These are phyloP conservation scores for Entomobrya multifasciata DNA, from an alignment of 2,888 invertebrate species.

Conservation along the genomic window DNA sequence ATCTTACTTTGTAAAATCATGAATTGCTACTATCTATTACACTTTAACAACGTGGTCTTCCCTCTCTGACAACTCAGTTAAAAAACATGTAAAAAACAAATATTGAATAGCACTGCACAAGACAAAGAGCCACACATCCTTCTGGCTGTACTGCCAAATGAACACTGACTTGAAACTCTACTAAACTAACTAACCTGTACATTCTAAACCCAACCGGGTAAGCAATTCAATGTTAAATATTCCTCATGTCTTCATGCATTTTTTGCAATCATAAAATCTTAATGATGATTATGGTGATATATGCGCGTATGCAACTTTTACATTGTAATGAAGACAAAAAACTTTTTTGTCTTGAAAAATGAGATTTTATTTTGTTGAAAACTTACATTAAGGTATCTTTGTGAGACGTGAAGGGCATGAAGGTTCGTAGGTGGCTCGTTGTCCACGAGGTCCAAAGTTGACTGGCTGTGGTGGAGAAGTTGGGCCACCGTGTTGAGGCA, in stretches of 20 bases:
- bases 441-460: constrained; percentile 77
- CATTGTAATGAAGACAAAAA: background rate
- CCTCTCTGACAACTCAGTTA: background rate
- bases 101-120: constrained; percentile 16
- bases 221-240: background rate
- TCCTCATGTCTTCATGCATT: background rate
- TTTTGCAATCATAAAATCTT: no score
- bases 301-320: constrained; percentile 19
- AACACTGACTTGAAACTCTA: constrained; percentile 42
- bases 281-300: constrained; percentile 22
- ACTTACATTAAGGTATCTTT: constrained; percentile 76
- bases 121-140: constrained; percentile 17
- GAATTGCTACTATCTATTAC: no score
- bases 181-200: constrained; percentile 4
- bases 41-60: background rate
- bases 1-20: background rate
- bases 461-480: constrained; percentile 75
- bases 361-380: no score
- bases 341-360: no score
- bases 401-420: constrained; percentile 72
- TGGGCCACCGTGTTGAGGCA: constrained; percentile 73
- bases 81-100: background rate
- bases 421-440: constrained; percentile 75
- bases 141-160: constrained; percentile 34
- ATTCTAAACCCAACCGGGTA: no score